phyloP scores from a whole-genome alignment of 2,113 vertebrate genomes.

The Romanogobio albipinnatus region DNA sequence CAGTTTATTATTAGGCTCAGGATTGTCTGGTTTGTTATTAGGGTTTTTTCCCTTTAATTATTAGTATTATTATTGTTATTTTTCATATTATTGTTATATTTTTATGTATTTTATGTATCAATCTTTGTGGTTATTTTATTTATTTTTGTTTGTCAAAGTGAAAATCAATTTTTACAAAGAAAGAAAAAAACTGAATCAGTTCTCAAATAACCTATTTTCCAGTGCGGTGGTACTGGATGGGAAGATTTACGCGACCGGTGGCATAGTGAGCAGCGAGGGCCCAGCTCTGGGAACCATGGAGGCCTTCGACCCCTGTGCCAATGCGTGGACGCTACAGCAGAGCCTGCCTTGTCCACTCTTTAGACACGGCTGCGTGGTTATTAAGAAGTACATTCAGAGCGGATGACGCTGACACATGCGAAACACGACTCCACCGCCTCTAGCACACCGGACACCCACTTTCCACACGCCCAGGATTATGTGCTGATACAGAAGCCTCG shows the following conservation, averaged over 20 bases:
- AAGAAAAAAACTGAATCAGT: not conserved
- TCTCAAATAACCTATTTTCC: conserved; percentile 18
- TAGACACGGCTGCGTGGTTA: conserved; percentile 96
- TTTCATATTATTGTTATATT: too few relatives aligned
- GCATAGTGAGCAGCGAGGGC: conserved; percentile 96
- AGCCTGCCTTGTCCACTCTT: conserved; percentile 98
- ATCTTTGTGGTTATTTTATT: not conserved
- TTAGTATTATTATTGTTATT: too few relatives aligned
- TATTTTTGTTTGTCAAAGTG: not conserved
- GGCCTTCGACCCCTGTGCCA: conserved; percentile 89
- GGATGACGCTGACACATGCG: conserved; percentile 77
- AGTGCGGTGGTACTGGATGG: conserved; percentile 94
- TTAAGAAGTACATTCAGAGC: conserved; percentile 99
- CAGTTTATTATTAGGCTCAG: too few relatives aligned
- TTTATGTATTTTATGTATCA: too few relatives aligned
- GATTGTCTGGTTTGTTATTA: too few relatives aligned
- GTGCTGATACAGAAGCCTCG: conserved; percentile 40
- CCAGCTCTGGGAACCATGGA: conserved; percentile 98
- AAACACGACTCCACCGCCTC: conserved; percentile 21
- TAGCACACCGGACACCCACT: conserved; percentile 15
- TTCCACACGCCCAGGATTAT: conserved; percentile 34
- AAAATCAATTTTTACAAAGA: not conserved
- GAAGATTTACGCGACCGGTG: conserved; percentile 94
- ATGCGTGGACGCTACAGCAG: conserved; percentile 91
- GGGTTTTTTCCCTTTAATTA: too few relatives aligned